Percentiles rank a stretch among this genome's conserved stretches.
Conservation (phyloP, 2,113 vertebrate species). For the Ictalurus furcatus region DNA sequence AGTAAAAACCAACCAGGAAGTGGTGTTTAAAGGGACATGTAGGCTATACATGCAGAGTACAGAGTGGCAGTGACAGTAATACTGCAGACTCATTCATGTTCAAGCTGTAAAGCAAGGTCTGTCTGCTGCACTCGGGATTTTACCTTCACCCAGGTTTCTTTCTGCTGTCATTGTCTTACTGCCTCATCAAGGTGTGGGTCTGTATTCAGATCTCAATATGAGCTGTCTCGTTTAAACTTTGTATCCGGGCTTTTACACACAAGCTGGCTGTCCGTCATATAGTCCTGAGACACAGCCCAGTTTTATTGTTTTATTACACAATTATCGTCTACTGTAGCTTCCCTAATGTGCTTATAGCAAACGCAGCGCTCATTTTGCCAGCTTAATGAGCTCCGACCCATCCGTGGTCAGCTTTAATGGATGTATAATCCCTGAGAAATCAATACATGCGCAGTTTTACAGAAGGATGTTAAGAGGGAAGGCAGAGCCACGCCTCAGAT, state of each 20-base stretch:
- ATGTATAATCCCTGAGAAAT: slow-evolving; percentile 33
- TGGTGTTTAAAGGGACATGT: neutral
- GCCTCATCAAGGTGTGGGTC: neutral
- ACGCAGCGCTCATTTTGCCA: slow-evolving; percentile 7
- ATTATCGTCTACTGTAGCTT: slow-evolving; percentile 27
- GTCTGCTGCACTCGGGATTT: neutral
- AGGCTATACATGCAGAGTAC: too few relatives aligned
- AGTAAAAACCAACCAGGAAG: neutral
- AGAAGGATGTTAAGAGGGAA: slow-evolving; percentile 22
- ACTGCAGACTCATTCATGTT: slow-evolving; percentile 48
- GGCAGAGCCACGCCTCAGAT: slow-evolving; percentile 21
- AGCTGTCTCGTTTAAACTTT: neutral
- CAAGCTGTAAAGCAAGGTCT: neutral
- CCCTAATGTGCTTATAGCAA: slow-evolving; percentile 50
- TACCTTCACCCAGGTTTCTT: neutral
- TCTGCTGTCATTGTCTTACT: neutral
- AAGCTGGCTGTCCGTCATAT: neutral
- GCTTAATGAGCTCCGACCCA: slow-evolving; percentile 41
- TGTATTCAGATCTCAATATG: neutral
- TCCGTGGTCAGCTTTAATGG: slow-evolving; percentile 33
- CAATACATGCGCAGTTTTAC: slow-evolving; percentile 48
- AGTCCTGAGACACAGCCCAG: neutral
- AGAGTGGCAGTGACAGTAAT: slow-evolving; percentile 39
- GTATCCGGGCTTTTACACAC: neutral
- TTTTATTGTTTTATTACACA: neutral